Percentiles rank a stretch among this genome's conserved stretches.
Evolutionary conservation across 2,888 invertebrate species (phyloP).

Genomic region (Carabus problematicus): DNA sequence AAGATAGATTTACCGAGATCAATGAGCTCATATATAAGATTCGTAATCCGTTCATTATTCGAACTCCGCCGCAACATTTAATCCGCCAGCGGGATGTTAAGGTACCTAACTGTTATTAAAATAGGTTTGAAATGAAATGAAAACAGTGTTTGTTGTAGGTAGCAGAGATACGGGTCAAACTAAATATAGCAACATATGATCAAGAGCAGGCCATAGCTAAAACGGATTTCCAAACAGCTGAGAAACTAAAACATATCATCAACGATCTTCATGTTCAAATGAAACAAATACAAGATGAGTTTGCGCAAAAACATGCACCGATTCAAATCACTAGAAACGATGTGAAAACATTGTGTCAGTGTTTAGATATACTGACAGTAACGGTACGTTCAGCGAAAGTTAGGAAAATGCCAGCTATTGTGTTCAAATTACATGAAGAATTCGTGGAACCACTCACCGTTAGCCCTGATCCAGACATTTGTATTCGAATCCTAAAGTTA

Average conservation of each 20-base stretch:
- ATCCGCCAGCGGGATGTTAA: conserved; percentile 11
- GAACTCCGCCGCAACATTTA: conserved; percentile 11
- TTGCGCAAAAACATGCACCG: background rate
- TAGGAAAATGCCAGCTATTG: conserved; percentile 9
- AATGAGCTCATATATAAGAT: conserved; percentile 27
- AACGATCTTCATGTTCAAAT: conserved; percentile 46
- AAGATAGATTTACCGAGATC: conserved; percentile 14
- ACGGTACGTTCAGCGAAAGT: background rate
- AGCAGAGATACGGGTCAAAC: conserved; percentile 46
- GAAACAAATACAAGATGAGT: conserved; percentile 43
- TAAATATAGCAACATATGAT: conserved; percentile 49
- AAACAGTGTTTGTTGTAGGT: conserved; percentile 43
- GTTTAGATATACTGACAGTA: conserved; percentile 36
- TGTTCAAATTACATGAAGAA: background rate
- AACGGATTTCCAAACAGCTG: conserved; percentile 49
- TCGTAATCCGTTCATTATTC: conserved; percentile 21
- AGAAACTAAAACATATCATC: conserved; percentile 47
- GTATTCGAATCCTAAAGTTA: conserved; percentile 5
- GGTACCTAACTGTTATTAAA: conserved; percentile 3
- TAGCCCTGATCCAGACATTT: conserved; percentile 21
- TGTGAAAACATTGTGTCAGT: conserved; percentile 21
- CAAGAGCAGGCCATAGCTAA: conserved; percentile 49
- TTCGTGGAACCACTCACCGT: conserved; percentile 25
- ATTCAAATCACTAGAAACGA: conserved; percentile 20
- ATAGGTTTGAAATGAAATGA: background rate